Base-by-base conservation (phyloP, 2,113 vertebrate genomes). In the Menidia beryllina region DNA sequence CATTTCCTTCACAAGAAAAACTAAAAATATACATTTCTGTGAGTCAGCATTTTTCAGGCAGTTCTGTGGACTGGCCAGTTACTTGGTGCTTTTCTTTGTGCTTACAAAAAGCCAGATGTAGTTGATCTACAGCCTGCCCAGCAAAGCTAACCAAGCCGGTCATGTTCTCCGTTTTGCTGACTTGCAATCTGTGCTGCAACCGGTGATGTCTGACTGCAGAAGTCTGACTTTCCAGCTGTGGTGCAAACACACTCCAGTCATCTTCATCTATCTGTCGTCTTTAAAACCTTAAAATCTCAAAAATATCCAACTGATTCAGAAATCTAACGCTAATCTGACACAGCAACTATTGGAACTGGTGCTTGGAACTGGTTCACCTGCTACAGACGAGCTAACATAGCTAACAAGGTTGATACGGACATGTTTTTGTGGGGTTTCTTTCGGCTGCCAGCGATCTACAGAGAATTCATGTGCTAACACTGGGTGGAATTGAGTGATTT, bases 121-220 rank as follows among this genome's bases (percentile, higher is more conserved):
- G 21, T 24, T 34, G 21, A 56, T 55, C 61, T 26, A 43, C 47
- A 47, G 26, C 14, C 69, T 82, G 65, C 45, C 70, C 4, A 15
- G n/a, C n/a, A n/a, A n/a, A n/a, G n/a, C n/a, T n/a, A n/a, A n/a
- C n/a, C n/a, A 72, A 74, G 45, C 53, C 20, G 49, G 6, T 17
- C 54, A 59, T 61, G 59, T 56, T 15, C 41, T 36, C 2, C 69
- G 61, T 72, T 54, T 25, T 53, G 57, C 13, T 20, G 34, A 57
- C 64, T 48, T 26, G 57, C 3, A 0, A 39, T 53, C 27, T 63
- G 30, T n/a, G 72, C 52, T 47, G 20, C 39, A 48, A 63, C 36
- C 43, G 73, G 34, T 48, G 60, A 39, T 23, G 55, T 39, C 38
- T 21, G 19, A 20, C 25, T 45, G 38, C 34, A 38, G 21, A 65